Conservation (phyloP, 92 coral and sea anemone species). For the Ricordea florida region DNA sequence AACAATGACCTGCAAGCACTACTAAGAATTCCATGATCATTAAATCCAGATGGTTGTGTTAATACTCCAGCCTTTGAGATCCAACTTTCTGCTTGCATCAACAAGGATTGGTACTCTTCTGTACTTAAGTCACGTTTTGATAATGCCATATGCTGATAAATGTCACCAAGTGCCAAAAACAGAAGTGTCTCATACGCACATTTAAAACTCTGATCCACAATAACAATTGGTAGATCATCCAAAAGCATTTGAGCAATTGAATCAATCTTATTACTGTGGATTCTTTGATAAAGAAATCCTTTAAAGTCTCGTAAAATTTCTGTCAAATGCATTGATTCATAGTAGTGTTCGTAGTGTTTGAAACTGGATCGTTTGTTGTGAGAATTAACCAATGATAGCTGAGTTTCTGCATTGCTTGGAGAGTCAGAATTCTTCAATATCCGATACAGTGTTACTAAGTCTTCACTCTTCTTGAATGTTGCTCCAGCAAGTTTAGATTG, state of each 20-base stretch:
- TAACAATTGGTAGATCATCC: not conserved
- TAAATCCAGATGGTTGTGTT: not conserved
- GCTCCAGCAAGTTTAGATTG: not conserved
- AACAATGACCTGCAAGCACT: not conserved
- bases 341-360: not conserved
- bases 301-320: not conserved
- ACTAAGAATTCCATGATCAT: not conserved
- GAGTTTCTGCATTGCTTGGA: conserved; percentile 2
- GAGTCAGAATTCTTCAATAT: conserved; percentile 9
- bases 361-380: not conserved
- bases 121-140: not conserved
- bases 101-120: not conserved
- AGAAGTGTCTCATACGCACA: not conserved
- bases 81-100: conserved; percentile 2
- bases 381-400: not conserved
- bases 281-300: not conserved
- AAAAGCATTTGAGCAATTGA: not conserved
- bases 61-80: conserved; percentile 6
- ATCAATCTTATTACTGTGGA: not conserved
- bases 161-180: not conserved
- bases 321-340: conserved; percentile 2
- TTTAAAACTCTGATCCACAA: not conserved
- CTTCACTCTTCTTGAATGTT: not conserved
- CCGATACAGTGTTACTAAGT: not conserved
- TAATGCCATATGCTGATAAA: not conserved